phyloP scores from a whole-genome alignment of 2,797 vertebrate genomes.

The Setipinna tenuifilis region DNA sequence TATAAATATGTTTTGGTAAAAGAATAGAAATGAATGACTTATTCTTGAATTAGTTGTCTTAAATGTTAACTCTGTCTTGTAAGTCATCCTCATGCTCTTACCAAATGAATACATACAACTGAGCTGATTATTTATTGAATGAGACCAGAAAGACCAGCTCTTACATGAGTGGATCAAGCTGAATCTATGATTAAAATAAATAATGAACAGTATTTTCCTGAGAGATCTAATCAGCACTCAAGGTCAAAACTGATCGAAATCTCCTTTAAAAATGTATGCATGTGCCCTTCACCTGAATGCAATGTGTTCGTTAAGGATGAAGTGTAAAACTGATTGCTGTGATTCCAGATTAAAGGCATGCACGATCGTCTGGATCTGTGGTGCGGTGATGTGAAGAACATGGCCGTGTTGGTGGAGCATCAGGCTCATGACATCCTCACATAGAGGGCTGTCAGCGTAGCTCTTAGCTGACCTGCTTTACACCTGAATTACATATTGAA shows the following conservation, averaged over 20 bases:
- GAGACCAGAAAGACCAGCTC: neutral
- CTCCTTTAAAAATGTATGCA: neutral
- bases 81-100: neutral
- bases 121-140: neutral
- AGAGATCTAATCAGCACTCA: neutral
- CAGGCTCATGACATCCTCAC: slow-evolving; percentile 97
- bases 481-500: neutral
- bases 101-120: neutral
- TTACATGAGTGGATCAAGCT: neutral
- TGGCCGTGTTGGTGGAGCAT: slow-evolving; percentile 96
- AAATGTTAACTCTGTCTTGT: neutral
- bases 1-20: neutral
- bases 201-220: neutral
- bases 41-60: neutral
- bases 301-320: neutral
- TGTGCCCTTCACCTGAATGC: neutral
- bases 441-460: slow-evolving; percentile 58
- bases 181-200: neutral
- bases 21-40: neutral
- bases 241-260: neutral
- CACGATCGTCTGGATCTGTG: slow-evolving; percentile 94
- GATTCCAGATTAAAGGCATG: slow-evolving; percentile 92
- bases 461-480: neutral
- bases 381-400: slow-evolving; percentile 94
- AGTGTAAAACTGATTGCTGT: neutral